These are phyloP conservation scores for Limosa lapponica DNA, from an alignment of 2,797 vertebrate species.

Conservation along the genomic window DNA sequence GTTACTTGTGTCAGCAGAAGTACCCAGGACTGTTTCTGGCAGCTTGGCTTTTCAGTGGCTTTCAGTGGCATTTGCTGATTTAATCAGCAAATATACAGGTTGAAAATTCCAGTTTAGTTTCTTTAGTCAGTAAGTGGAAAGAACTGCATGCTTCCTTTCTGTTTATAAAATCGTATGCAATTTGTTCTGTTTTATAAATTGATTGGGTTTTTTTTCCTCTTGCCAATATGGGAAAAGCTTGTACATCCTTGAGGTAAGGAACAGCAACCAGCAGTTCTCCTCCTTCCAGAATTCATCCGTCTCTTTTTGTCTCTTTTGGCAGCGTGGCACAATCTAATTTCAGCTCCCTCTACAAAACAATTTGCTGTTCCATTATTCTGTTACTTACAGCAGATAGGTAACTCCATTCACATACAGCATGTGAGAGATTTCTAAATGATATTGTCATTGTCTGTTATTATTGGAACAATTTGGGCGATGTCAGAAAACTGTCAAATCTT, in stretches of 20 bases:
- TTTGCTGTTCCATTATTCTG: conserved; percentile 61
- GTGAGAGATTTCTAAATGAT: conserved; percentile 68
- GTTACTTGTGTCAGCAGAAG: background rate
- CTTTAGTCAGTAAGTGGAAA: background rate
- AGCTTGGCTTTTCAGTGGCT: background rate
- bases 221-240: background rate
- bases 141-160: background rate
- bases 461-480: conserved; percentile 56
- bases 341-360: conserved; percentile 28
- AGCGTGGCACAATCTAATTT: conserved; percentile 35
- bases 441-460: conserved; percentile 65
- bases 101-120: background rate
- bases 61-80: background rate
- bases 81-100: background rate
- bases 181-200: background rate
- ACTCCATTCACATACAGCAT: conserved; percentile 11
- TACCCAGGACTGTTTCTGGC: background rate
- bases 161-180: background rate
- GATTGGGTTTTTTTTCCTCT: background rate
- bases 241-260: background rate
- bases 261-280: background rate
- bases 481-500: conserved; percentile 61
- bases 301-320: conserved; percentile 34
- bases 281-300: conserved; percentile 25
- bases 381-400: conserved; percentile 49